phyloP scores from a whole-genome alignment of 2,113 vertebrate genomes.

The Perccottus glenii region DNA sequence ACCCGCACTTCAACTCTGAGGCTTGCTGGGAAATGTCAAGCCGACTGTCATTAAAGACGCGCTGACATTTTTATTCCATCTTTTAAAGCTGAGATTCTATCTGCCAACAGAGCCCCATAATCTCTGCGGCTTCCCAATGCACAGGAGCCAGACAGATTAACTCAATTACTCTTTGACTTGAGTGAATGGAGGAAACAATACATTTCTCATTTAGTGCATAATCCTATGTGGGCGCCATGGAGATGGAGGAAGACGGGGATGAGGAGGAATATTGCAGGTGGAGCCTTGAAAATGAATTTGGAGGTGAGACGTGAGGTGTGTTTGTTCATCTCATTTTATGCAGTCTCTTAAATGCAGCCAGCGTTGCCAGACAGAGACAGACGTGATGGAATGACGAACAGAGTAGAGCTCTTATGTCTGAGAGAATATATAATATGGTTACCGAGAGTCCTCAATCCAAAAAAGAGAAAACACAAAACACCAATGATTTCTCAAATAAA shows the following conservation, averaged over 20 bases:
- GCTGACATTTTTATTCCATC: constrained; percentile 75
- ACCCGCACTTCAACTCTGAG: constrained; percentile 45
- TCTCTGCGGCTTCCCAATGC: constrained; percentile 51
- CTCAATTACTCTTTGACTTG: constrained; percentile 74
- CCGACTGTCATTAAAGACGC: constrained; percentile 66
- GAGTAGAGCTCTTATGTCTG: neutral
- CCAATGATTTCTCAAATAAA: no score
- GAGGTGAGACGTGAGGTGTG: constrained; percentile 25
- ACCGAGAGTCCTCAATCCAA: neutral
- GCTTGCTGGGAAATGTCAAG: constrained; percentile 71
- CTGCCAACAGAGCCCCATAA: constrained; percentile 60
- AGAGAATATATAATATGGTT: no score
- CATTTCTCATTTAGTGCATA: constrained; percentile 65
- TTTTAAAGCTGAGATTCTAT: constrained; percentile 68
- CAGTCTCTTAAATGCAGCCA: constrained; percentile 42
- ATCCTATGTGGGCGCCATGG: constrained; percentile 54
- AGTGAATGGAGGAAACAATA: constrained; percentile 73
- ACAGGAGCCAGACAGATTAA: constrained; percentile 69
- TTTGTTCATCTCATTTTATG: constrained; percentile 66
- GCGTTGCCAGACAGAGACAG: constrained; percentile 23
- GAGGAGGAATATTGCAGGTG: constrained; percentile 50
- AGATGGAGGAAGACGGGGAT: neutral
- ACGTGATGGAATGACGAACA: constrained; percentile 22
- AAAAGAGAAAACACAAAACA: constrained; percentile 18
- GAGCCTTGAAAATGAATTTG: constrained; percentile 56